Base-by-base conservation (phyloP, 2,113 vertebrate species). In the Connochaetes taurinus region DNA sequence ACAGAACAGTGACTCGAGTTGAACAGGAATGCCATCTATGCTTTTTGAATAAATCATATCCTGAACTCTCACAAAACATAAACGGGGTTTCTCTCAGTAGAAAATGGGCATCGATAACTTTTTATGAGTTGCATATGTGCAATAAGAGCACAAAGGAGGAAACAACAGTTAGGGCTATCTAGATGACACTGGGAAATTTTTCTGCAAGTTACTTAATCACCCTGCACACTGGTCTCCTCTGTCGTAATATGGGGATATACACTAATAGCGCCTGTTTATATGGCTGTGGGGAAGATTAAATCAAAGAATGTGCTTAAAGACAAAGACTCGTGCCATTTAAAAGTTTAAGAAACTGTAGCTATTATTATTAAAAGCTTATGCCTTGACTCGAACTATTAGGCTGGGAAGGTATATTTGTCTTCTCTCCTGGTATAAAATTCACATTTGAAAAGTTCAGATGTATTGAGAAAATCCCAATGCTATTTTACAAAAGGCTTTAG, bases 401-500 rank as follows among this genome's bases (percentile, higher is more conserved):
- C 58, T 55, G 50, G 13, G n/a, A 90, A 71, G n/a, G 21, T 71
- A 16, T 52, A 76, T 52, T 81, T 87, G 64, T 47, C 40, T 91
- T 29, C 16, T 93, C 94, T 96, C 40, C 36, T 25, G 10, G n/a
- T 47, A 78, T 97, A 86, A 91, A 88, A 86, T 83, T 91, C 12
- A 85, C 17, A 58, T 90, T 90, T 88, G 27, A 43, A 43, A 87
- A 84, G 36, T 91, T 82, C 50, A 91, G 55, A 62, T 94, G 45
- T 67, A 85, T 53, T 95, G 82, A 53, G 58, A 50, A 94, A 90
- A 95, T 78, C 15, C 45, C 90, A 43, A 0, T 87, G 55, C 78
- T 86, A 36, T 62, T 98, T 97, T 94, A 88, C 33, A 92, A 71
- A 93, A 83, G 29, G 53, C 58, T 78, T 76, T 91, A 47, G 50